A percentile compares a stretch with the other conserved stretches of the same genome.
These are phyloP conservation scores for Nematolebias whitei DNA, from an alignment of 2,113 vertebrate species.

Conservation along the genomic window DNA sequence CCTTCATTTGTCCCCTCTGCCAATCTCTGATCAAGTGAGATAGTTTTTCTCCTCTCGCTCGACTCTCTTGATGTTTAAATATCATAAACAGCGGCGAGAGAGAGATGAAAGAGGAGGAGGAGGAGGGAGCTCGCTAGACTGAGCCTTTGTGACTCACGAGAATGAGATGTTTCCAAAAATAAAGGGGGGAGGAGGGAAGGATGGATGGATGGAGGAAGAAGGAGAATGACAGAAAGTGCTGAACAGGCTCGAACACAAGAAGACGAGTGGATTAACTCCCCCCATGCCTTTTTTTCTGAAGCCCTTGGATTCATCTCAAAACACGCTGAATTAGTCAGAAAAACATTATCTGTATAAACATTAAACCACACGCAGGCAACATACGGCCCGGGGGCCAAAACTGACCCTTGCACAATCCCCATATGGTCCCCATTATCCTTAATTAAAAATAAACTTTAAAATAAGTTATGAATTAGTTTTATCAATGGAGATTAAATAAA, in stretches of 20 bases:
- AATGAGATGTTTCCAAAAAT: conserved; percentile 78
- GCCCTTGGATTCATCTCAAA: conserved; percentile 64
- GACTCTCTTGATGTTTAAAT: conserved; percentile 40
- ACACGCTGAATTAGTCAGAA: conserved; percentile 64
- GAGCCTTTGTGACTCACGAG: conserved; percentile 72
- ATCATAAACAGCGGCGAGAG: conserved; percentile 49
- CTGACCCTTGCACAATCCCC: no score
- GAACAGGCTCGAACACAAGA: conserved; percentile 68
- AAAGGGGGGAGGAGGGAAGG: conserved; percentile 44
- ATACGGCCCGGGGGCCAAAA: no score
- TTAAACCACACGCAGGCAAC: no score
- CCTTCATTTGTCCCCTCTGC: conserved; percentile 6
- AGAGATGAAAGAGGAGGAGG: conserved; percentile 17
- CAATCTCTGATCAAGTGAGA: conserved; percentile 11
- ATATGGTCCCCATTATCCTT: no score
- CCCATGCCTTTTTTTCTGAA: conserved; percentile 25
- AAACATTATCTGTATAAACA: conserved; percentile 60
- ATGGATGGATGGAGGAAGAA: conserved; percentile 7
- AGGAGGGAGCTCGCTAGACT: conserved; percentile 46
- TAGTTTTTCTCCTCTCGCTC: conserved; percentile 5
- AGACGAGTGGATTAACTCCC: conserved; percentile 63
- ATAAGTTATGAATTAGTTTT: no score
- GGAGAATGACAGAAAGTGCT: conserved; percentile 49
- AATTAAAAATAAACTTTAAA: no score
- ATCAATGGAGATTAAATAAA: no score